These are phyloP conservation scores for Mya arenaria DNA, from an alignment of 1,140 invertebrate genomes.

Conservation along the genomic window DNA sequence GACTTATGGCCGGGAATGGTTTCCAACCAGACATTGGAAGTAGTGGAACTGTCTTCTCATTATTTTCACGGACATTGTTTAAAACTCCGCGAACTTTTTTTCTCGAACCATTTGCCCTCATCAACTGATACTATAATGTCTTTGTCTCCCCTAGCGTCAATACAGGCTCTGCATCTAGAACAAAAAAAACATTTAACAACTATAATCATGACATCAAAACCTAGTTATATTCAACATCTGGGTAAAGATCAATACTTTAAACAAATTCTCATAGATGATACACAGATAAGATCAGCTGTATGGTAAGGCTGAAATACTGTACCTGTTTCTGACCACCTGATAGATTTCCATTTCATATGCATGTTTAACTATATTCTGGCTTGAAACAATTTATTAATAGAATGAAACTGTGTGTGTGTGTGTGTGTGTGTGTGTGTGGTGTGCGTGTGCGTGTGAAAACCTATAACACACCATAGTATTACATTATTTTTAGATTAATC, in stretches of 20 bases:
- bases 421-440: background rate
- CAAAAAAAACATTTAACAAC: background rate
- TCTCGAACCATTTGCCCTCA: conserved; percentile 2
- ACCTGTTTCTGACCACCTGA: too few species aligned
- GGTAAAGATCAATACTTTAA: too few species aligned
- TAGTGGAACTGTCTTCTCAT: background rate
- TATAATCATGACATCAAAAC: background rate
- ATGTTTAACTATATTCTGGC: too few species aligned
- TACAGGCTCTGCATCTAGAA: conserved; percentile 26
- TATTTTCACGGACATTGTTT: background rate
- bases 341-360: too few species aligned
- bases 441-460: background rate
- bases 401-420: background rate
- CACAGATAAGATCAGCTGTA: too few species aligned
- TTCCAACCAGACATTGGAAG: conserved; percentile 8
- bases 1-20: too few species aligned
- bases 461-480: background rate
- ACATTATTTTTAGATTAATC: background rate
- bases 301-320: too few species aligned
- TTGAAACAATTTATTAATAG: too few species aligned
- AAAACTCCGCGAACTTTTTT: background rate
- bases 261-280: too few species aligned
- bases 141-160: background rate
- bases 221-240: too few species aligned
- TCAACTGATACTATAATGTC: conserved; percentile 9